These are phyloP conservation scores for Prietella phreatophila DNA, from an alignment of 2,113 vertebrate species.

Conservation along the genomic window DNA sequence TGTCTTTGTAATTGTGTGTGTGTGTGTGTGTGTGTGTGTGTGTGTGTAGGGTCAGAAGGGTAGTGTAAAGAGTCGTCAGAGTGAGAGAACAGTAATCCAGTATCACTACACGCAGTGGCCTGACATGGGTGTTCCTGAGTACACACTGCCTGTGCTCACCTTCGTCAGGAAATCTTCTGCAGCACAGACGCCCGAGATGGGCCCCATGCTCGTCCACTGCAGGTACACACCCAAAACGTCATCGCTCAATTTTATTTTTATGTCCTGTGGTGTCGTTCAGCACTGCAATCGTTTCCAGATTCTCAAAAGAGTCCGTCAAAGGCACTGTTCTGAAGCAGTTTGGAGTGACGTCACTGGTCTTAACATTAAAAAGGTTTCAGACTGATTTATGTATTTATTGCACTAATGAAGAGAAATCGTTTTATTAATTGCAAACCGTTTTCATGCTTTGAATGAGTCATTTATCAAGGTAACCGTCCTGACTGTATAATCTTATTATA, in stretches of 20 bases:
- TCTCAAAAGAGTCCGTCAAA: not conserved
- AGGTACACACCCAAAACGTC: slow-evolving; percentile 71
- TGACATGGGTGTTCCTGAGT: slow-evolving; percentile 93
- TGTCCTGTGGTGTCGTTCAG: not conserved
- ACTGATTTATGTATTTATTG: not conserved
- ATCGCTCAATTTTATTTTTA: not conserved
- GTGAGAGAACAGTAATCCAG: slow-evolving; percentile 84
- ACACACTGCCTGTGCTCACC: slow-evolving; percentile 87
- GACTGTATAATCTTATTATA: not conserved
- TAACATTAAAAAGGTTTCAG: not conserved
- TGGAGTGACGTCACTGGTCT: not conserved
- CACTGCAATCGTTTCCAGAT: not conserved
- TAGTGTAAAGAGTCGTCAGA: slow-evolving; percentile 82
- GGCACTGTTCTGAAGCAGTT: not conserved
- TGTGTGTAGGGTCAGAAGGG: slow-evolving; percentile 79
- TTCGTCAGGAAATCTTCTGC: slow-evolving; percentile 89
- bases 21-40: slow-evolving; percentile 19
- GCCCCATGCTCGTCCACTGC: slow-evolving; percentile 90
- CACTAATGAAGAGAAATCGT: not conserved
- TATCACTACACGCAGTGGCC: slow-evolving; percentile 98
- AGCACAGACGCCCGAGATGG: slow-evolving; percentile 79
- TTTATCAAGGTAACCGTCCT: not conserved
- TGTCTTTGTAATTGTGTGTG: slow-evolving; percentile 24
- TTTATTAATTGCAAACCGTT: not conserved
- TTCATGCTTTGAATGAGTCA: not conserved